Percentiles rank a stretch among this genome's conserved stretches.
These are phyloP conservation scores for Sebastes fasciatus DNA, from an alignment of 2,113 vertebrate species.

Conservation along the genomic window DNA sequence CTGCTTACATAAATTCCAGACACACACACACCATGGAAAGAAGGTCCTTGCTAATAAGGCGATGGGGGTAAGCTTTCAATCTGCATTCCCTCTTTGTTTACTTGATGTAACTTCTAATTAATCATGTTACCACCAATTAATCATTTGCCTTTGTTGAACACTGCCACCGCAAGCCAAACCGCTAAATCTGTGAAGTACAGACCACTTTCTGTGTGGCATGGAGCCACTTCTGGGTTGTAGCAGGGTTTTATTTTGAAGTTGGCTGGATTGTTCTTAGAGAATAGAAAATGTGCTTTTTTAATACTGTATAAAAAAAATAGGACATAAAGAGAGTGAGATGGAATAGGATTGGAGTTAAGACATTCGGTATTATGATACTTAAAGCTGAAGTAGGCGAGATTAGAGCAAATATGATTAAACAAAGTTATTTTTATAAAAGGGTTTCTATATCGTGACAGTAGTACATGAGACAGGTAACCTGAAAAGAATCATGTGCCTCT, in stretches of 20 bases:
- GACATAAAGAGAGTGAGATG: not conserved
- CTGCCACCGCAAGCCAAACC: not conserved
- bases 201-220: not conserved
- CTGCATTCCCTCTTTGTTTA: constrained; percentile 30
- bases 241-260: not conserved
- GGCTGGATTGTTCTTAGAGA: not conserved
- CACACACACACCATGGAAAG: not conserved
- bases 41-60: not conserved
- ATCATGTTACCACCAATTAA: constrained; percentile 32
- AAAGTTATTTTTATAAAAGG: no score
- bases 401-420: no score
- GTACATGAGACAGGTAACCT: no score
- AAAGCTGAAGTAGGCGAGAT: no score
- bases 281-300: not conserved
- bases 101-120: constrained; percentile 30
- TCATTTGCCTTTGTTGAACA: constrained; percentile 18
- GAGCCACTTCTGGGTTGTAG: not conserved
- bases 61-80: not conserved
- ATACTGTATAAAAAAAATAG: not conserved
- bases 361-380: not conserved
- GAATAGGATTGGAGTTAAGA: not conserved
- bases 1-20: not conserved
- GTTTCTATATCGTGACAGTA: no score
- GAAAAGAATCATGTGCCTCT: no score
- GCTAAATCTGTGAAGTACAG: not conserved